Percentiles rank a stretch among this genome's conserved stretches.
phyloP scores from a whole-genome alignment of 2,888 invertebrate species.

The Trilocha varians region DNA sequence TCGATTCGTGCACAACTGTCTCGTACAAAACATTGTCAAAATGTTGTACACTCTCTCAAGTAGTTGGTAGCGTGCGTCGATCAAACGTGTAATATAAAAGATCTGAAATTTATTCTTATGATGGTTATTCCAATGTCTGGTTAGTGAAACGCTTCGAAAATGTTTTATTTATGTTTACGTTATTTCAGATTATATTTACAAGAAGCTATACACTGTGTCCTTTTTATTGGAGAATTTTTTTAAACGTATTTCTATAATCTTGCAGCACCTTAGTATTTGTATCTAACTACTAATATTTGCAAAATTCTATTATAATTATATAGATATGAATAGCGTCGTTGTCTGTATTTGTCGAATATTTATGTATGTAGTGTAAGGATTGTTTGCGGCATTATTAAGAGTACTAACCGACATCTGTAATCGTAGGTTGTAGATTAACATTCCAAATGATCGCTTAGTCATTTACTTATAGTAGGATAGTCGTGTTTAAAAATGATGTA shows the following conservation, averaged over 20 bases:
- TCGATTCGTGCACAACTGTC: constrained; percentile 1
- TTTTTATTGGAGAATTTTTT: constrained; percentile 3
- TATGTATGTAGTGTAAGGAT: constrained; percentile 18
- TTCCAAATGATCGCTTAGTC: constrained; percentile 38
- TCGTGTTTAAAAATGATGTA: neutral
- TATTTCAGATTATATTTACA: constrained; percentile 13
- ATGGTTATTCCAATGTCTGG: constrained; percentile 53
- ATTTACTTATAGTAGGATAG: constrained; percentile 6
- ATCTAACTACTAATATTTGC: constrained; percentile 2
- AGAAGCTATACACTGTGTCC: constrained; percentile 3
- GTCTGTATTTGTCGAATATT: constrained; percentile 12
- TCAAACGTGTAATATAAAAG: constrained; percentile 23
- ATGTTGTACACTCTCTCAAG: too few relatives aligned
- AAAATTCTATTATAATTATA: constrained; percentile 1
- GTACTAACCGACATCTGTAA: constrained; percentile 35
- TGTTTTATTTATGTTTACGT: neutral
- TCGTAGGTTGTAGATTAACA: constrained; percentile 56
- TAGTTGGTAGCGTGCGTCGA: constrained; percentile 29
- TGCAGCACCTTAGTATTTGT: constrained; percentile 24
- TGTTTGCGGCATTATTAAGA: constrained; percentile 22
- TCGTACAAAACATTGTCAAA: constrained; percentile 28
- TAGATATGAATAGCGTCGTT: neutral
- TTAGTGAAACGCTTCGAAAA: constrained; percentile 41
- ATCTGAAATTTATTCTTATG: constrained; percentile 46
- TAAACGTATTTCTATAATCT: constrained; percentile 11